Evolutionary conservation across 2,797 vertebrate genomes (phyloP).

Genomic region (Calcarius lapponicus): DNA sequence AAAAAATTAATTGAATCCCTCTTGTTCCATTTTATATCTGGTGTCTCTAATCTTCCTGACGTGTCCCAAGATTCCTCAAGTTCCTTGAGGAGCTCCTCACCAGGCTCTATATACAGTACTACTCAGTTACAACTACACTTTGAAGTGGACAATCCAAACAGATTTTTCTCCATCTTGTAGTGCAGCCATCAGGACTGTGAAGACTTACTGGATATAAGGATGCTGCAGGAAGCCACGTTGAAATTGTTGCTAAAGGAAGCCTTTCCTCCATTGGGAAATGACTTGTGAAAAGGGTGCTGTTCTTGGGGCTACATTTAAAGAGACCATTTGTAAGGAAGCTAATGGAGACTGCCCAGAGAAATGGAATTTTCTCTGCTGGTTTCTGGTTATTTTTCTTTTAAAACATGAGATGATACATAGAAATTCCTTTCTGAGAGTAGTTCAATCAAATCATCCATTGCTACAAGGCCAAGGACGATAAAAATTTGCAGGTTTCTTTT

Average conservation of each 20-base stretch:
- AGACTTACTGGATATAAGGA: neutral
- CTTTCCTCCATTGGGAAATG: neutral
- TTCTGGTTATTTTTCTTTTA: neutral
- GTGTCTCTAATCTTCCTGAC: neutral
- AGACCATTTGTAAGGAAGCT: neutral
- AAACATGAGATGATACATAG: neutral
- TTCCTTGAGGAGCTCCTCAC: neutral
- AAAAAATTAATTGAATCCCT: neutral
- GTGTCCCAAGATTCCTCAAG: neutral
- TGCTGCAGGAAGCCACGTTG: neutral
- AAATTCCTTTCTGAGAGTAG: neutral
- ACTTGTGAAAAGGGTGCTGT: neutral
- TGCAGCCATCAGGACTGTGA: neutral
- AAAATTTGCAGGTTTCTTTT: neutral
- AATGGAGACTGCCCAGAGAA: neutral
- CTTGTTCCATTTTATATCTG: neutral
- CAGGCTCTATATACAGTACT: accelerated
- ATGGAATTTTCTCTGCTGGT: neutral
- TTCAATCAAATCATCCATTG: neutral
- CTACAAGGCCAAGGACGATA: neutral
- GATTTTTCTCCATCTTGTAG: neutral
- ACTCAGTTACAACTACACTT: neutral
- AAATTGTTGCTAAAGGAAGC: neutral
- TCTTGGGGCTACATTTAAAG: neutral
- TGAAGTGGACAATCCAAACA: neutral